These are phyloP conservation scores for Ascidia mentula DNA, from an alignment of 23 tunicate species.

Conservation along the genomic window DNA sequence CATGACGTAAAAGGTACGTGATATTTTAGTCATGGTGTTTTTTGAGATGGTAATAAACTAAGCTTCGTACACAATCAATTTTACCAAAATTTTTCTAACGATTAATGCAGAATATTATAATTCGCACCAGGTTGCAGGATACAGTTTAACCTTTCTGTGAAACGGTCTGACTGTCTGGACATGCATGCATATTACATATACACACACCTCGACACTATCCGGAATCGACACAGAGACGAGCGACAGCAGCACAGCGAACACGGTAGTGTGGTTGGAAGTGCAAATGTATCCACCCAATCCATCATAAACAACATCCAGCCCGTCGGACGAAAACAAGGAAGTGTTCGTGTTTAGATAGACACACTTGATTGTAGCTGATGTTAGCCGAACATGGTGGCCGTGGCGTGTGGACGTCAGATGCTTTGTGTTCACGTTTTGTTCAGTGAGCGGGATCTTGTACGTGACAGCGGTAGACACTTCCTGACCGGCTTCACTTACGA, in stretches of 20 bases:
- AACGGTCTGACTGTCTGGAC: too few relatives aligned
- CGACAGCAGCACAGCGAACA: not conserved
- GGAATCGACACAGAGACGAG: conserved; percentile 1
- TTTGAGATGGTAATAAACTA: too few relatives aligned
- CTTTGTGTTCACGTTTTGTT: not conserved
- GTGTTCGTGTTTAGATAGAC: not conserved
- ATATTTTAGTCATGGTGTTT: too few relatives aligned
- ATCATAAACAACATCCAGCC: not conserved
- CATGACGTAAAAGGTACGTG: too few relatives aligned
- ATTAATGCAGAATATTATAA: too few relatives aligned
- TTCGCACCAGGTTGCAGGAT: too few relatives aligned
- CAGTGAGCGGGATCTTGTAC: not conserved
- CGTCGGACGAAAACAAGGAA: not conserved
- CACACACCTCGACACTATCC: not conserved
- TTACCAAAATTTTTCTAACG: too few relatives aligned
- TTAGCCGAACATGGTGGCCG: not conserved
- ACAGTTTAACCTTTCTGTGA: too few relatives aligned
- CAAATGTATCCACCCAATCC: not conserved
- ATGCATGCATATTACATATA: too few relatives aligned
- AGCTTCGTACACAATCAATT: too few relatives aligned
- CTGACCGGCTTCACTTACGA: not conserved
- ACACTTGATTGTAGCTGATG: not conserved
- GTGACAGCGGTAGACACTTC: not conserved
- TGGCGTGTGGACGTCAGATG: not conserved
- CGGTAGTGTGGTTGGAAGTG: not conserved